Base-by-base conservation (phyloP, 2,888 invertebrate species). In the Athripsodes cinereus region DNA sequence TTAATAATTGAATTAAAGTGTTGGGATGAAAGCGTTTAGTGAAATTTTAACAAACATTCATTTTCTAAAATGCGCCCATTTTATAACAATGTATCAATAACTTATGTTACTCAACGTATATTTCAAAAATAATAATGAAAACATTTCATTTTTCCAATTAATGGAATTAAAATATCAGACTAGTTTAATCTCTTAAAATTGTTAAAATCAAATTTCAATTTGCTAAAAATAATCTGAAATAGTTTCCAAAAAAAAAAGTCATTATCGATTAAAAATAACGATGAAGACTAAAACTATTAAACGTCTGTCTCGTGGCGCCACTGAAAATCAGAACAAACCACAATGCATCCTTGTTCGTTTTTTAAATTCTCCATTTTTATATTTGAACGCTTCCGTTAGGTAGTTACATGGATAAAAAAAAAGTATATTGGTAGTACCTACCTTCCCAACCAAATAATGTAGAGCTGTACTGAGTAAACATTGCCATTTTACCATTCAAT, bases 401-500 rank as follows among this genome's bases (percentile, higher is more conserved):
- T 57, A 56, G 58, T 55, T 55, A 31, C 64, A 60, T 67, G 13
- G 40, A 40, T 40, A 40, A 40, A 40, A 31, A 31, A 40, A 40
- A 13, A 5, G n/a, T 16, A 40, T 16, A n/a, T n/a, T n/a, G n/a
- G n/a, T n/a, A n/a, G n/a, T n/a, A n/a, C n/a, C n/a, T n/a, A n/a
- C n/a, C 40, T 16, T 3, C 40, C 16, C 40, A 40, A 40, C 40
- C 16, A 40, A 40, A 40, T 16, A 26, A 40, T 40, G 13, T 13
- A 40, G 16, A 26, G 26, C 26, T 13, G 40, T 40, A 40, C 40
- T 40, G 40, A 40, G 40, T 40, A 40, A 40, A 40, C 13, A 40
- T 13, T 40, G 13, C 40, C 40, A 40, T 40, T 40, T 13, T 64
- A 64, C 68, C 66, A 67, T 66, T 66, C 68, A 67, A 67, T 70